Percentiles rank a stretch among this genome's conserved stretches.
Evolutionary conservation across 2,113 vertebrate species (phyloP).

Genomic region (Conger conger): DNA sequence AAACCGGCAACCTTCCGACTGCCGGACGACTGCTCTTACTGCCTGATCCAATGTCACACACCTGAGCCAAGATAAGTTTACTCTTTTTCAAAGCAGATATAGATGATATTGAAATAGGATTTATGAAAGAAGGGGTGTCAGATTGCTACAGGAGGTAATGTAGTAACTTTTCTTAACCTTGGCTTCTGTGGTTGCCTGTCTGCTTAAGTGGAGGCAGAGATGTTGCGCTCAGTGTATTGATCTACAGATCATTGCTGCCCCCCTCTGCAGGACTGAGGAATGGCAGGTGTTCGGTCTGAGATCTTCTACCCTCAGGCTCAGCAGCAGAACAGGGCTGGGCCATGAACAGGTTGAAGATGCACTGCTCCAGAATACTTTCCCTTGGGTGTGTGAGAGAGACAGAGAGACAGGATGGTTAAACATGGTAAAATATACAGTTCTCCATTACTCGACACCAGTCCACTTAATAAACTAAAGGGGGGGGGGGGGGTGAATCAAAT

Average conservation of each 20-base stretch:
- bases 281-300: not conserved
- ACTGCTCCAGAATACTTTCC: too few relatives aligned
- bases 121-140: not conserved
- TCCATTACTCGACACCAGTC: not conserved
- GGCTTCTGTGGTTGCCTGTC: not conserved
- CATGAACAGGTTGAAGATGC: too few relatives aligned
- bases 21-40: too few relatives aligned
- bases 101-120: not conserved
- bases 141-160: not conserved
- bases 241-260: constrained; percentile 66
- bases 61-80: too few relatives aligned
- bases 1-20: too few relatives aligned
- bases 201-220: not conserved
- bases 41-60: too few relatives aligned
- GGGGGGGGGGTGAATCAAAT: not conserved
- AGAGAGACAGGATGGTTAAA: too few relatives aligned
- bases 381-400: not conserved
- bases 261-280: constrained; percentile 53
- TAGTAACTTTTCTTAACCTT: not conserved
- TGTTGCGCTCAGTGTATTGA: not conserved
- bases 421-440: too few relatives aligned
- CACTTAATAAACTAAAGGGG: not conserved
- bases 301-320: not conserved
- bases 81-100: not conserved
- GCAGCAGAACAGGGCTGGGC: not conserved